phyloP scores from a whole-genome alignment of 1,140 invertebrate genomes.

The Macrosteles quadrilineatus region DNA sequence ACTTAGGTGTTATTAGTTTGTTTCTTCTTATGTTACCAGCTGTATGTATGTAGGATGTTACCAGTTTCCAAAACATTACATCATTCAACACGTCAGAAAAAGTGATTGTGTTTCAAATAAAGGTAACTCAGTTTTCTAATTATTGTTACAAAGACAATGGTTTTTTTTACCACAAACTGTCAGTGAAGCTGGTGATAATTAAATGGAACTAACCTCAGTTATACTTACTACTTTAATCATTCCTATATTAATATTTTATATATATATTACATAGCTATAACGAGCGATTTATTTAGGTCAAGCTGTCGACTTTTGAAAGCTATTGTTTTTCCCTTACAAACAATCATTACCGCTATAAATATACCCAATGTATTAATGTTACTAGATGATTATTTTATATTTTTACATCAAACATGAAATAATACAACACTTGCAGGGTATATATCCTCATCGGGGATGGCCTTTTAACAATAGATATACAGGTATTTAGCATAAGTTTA shows the following conservation, averaged over 20 bases:
- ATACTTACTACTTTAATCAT: neutral
- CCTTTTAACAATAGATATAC: slow-evolving; percentile 42
- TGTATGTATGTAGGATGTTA: slow-evolving; percentile 8
- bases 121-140: neutral
- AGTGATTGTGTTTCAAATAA: neutral
- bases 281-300: neutral
- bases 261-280: neutral
- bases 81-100: no score
- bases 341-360: slow-evolving; percentile 4
- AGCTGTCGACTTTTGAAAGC: neutral
- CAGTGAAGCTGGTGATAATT: slow-evolving; percentile 4
- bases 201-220: neutral
- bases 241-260: neutral
- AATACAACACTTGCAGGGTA: slow-evolving; percentile 41
- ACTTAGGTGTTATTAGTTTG: neutral
- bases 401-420: slow-evolving; percentile 36
- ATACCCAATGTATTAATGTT: slow-evolving; percentile 20
- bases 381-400: slow-evolving; percentile 37
- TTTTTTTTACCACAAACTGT: neutral
- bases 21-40: slow-evolving; percentile 4
- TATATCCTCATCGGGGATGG: slow-evolving; percentile 39
- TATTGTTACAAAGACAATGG: neutral
- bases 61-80: slow-evolving; percentile 13
- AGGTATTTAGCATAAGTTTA: slow-evolving; percentile 39
- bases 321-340: neutral